Evolutionary conservation across 2,888 invertebrate species (phyloP).

Genomic region (Epiperipatus broadwayi): DNA sequence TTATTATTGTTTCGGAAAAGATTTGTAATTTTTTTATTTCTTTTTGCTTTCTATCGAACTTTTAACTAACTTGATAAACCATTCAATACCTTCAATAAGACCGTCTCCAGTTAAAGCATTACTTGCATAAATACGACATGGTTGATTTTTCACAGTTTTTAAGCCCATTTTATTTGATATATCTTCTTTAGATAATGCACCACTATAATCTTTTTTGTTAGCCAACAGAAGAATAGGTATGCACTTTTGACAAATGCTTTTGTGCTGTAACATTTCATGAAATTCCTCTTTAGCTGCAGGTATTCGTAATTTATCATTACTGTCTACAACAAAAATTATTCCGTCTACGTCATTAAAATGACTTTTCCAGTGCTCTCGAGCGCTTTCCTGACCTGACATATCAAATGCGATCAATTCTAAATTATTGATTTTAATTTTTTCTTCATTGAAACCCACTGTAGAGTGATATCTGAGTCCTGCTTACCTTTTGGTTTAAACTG

Average conservation of each 20-base stretch:
- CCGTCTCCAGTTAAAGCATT: slow-evolving; percentile 87
- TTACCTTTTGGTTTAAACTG: slow-evolving; percentile 66
- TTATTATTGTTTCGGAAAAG: no score
- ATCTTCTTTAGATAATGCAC: slow-evolving; percentile 66
- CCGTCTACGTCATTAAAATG: slow-evolving; percentile 86
- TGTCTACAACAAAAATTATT: slow-evolving; percentile 87
- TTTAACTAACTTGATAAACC: slow-evolving; percentile 63
- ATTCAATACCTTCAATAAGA: slow-evolving; percentile 70
- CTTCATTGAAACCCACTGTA: slow-evolving; percentile 73
- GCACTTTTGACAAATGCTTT: slow-evolving; percentile 45
- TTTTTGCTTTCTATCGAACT: neutral
- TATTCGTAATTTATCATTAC: slow-evolving; percentile 65
- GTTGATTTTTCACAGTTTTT: slow-evolving; percentile 62
- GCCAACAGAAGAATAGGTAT: slow-evolving; percentile 82
- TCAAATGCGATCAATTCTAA: slow-evolving; percentile 77
- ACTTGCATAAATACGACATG: slow-evolving; percentile 88
- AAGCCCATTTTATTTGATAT: slow-evolving; percentile 51
- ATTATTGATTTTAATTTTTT: slow-evolving; percentile 70
- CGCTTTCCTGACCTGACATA: slow-evolving; percentile 88
- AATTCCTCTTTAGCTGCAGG: slow-evolving; percentile 90
- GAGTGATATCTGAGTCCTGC: slow-evolving; percentile 51
- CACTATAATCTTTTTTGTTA: slow-evolving; percentile 81
- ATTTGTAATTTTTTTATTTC: no score
- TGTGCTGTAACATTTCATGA: slow-evolving; percentile 65
- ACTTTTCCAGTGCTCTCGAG: slow-evolving; percentile 87